Percentiles rank a stretch among this genome's conserved stretches.
phyloP scores from a whole-genome alignment of 2,113 vertebrate species.

The Eudyptes chrysolophus region DNA sequence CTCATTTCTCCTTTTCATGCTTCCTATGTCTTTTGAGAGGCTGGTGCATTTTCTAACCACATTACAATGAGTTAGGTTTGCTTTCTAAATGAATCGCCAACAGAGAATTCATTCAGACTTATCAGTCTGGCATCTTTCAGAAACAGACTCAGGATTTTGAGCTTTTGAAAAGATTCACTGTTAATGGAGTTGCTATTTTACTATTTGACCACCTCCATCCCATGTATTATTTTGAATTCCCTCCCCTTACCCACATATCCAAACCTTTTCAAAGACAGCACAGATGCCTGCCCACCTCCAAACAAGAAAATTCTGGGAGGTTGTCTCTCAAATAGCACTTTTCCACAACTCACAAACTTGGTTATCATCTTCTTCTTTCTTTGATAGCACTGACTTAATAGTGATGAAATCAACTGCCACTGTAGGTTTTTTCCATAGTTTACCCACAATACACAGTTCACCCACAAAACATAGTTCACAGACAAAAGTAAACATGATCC shows the following conservation, averaged over 20 bases:
- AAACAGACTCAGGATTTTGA: neutral
- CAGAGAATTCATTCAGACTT: neutral
- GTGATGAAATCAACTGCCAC: neutral
- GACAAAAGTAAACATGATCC: neutral
- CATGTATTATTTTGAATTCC: neutral
- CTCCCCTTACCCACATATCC: neutral
- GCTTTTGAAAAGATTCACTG: neutral
- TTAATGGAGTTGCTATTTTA: neutral
- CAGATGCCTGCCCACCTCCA: neutral
- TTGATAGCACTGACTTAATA: neutral
- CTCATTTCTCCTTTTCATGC: neutral
- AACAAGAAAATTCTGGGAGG: neutral
- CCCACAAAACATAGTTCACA: neutral
- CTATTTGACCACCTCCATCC: neutral
- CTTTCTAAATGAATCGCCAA: neutral
- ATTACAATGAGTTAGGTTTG: neutral
- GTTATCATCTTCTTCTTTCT: neutral
- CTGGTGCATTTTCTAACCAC: neutral
- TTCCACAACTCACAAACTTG: accelerated
- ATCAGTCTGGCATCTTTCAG: neutral
- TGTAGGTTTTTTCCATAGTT: neutral
- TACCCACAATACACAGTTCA: neutral
- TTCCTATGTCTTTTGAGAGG: neutral
- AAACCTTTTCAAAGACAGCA: neutral
- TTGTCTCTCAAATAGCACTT: neutral